Conservation (phyloP, 2,888 invertebrate species). For the Epsilonema sp. region DNA sequence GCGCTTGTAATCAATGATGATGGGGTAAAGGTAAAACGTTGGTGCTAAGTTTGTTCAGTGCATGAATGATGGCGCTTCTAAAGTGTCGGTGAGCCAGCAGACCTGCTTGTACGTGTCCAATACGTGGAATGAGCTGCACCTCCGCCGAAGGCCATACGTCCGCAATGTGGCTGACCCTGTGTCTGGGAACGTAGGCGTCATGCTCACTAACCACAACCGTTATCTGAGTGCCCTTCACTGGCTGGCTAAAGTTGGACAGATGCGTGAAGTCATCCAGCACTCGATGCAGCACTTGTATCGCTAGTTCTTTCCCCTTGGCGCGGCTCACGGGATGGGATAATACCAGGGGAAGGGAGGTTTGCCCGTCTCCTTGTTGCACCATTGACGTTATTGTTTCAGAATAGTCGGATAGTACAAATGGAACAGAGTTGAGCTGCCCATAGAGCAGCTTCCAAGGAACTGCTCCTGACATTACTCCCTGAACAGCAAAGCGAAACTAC, state of each 20-base stretch:
- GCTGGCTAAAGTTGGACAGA: slow-evolving; percentile 64
- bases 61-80: too few relatives aligned
- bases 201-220: slow-evolving; percentile 70
- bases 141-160: slow-evolving; percentile 84
- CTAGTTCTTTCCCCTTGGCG: too few relatives aligned
- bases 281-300: slow-evolving; percentile 75
- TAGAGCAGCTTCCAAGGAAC: slow-evolving; percentile 81
- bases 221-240: slow-evolving; percentile 62
- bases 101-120: slow-evolving; percentile 55
- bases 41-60: too few relatives aligned
- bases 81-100: too few relatives aligned
- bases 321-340: too few relatives aligned
- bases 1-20: too few relatives aligned
- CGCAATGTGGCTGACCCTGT: slow-evolving; percentile 55
- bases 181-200: slow-evolving; percentile 63
- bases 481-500: slow-evolving; percentile 11
- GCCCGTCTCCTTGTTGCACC: too few relatives aligned
- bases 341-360: too few relatives aligned
- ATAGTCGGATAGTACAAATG: too few relatives aligned
- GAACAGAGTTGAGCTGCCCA: too few relatives aligned
- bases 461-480: slow-evolving; percentile 84
- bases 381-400: too few relatives aligned
- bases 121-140: slow-evolving; percentile 59
- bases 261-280: slow-evolving; percentile 97
- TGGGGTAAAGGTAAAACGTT: too few relatives aligned